Conservation (phyloP, 2,797 vertebrate species). For the Acomys russatus region DNA sequence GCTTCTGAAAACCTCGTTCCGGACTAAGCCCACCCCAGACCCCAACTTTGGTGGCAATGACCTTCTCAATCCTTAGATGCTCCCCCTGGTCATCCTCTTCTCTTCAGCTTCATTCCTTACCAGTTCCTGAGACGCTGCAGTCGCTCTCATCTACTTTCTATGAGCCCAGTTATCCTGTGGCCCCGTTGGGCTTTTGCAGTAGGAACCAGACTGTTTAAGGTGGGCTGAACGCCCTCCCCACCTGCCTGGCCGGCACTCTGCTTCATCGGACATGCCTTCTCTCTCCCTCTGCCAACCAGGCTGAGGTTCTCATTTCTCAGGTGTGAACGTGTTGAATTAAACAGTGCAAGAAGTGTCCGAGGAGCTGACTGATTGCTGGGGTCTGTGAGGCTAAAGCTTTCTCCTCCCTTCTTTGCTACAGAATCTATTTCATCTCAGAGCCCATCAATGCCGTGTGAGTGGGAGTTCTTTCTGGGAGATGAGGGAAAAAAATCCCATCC, state of each 20-base stretch:
- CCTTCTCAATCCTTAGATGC: not conserved
- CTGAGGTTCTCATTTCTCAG: not conserved
- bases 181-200: not conserved
- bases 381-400: not conserved
- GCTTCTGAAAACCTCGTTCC: not conserved
- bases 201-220: not conserved
- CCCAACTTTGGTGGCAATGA: not conserved
- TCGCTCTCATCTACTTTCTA: not conserved
- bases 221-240: not conserved
- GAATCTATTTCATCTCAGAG: not conserved
- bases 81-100: accelerated
- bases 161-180: not conserved
- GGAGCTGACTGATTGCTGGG: not conserved
- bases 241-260: not conserved
- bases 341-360: not conserved
- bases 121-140: not conserved
- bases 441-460: not conserved
- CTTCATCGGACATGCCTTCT: not conserved
- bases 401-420: not conserved
- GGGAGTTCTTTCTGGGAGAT: not conserved
- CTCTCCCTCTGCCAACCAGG: not conserved
- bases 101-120: not conserved
- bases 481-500: not conserved
- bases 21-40: not conserved
- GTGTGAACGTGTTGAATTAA: not conserved